Evolutionary conservation across 2,797 vertebrate genomes (phyloP).

Genomic region (Sitta carolinensis): DNA sequence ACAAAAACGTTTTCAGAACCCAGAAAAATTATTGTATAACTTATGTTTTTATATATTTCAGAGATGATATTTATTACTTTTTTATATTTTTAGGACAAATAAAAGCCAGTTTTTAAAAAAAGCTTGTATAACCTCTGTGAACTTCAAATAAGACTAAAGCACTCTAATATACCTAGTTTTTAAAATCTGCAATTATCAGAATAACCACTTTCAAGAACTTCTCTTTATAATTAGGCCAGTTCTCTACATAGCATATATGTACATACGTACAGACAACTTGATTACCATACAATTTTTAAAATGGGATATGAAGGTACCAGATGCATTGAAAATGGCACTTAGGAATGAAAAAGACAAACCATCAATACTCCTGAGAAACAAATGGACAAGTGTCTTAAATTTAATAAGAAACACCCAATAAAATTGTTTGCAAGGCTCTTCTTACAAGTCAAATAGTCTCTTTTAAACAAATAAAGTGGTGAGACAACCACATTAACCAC

Average conservation of each 20-base stretch:
- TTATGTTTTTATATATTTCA: constrained; percentile 40
- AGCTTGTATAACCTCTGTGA: not conserved
- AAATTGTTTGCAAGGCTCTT: not conserved
- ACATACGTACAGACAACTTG: not conserved
- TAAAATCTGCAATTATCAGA: not conserved
- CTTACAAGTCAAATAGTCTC: not conserved
- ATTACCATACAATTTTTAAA: not conserved
- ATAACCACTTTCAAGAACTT: not conserved
- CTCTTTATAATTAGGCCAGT: not conserved
- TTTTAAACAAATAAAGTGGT: not conserved
- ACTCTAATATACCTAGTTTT: not conserved
- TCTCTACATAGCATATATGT: not conserved
- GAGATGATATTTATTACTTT: constrained; percentile 38
- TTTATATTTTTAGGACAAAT: constrained; percentile 59
- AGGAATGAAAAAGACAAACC: not conserved
- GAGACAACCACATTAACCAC: not conserved
- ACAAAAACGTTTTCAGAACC: not conserved
- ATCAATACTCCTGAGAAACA: not conserved
- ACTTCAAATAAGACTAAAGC: not conserved
- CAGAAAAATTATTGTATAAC: not conserved
- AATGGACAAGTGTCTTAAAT: not conserved
- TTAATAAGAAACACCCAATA: not conserved
- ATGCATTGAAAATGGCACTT: not conserved
- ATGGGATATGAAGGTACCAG: not conserved
- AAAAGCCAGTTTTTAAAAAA: not conserved